These are phyloP conservation scores for Morbakka virulenta DNA, from an alignment of 30 jellyfish, hydroid and myxozoan species.

Conservation along the genomic window DNA sequence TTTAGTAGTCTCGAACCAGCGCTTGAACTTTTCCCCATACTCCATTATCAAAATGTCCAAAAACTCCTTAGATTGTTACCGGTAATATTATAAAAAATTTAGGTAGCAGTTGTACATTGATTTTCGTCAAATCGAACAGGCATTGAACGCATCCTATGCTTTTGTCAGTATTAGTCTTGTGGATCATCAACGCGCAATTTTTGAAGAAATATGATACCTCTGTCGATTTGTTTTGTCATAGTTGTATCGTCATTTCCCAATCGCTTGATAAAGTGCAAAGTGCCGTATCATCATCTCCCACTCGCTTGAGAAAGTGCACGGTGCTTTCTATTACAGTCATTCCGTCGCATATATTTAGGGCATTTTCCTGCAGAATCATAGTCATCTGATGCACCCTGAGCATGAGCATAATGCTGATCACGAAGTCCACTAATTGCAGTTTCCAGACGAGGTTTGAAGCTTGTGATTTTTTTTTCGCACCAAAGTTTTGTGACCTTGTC, in stretches of 20 bases:
- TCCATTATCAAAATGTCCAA: too few species aligned
- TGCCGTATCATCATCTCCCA: too few species aligned
- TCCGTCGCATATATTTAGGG: slow-evolving; percentile 17
- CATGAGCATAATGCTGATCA: slow-evolving; percentile 16
- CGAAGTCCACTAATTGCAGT: slow-evolving; percentile 22
- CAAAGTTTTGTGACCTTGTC: too few species aligned
- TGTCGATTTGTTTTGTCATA: too few species aligned
- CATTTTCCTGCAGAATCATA: slow-evolving; percentile 28
- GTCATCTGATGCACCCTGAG: slow-evolving; percentile 13
- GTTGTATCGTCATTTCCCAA: too few species aligned
- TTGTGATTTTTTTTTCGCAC: too few species aligned
- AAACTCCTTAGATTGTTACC: too few species aligned
- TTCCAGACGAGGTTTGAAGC: slow-evolving; percentile 7
- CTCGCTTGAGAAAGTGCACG: background rate
- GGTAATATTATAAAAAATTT: too few species aligned
- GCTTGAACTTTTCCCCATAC: too few species aligned
- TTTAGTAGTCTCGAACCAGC: too few species aligned
- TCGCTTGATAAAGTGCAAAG: too few species aligned
- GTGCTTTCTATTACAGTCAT: slow-evolving; percentile 21
- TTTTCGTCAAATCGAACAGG: slow-evolving; percentile 15
- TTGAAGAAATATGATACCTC: slow-evolving; percentile 12
- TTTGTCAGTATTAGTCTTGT: slow-evolving; percentile 6
- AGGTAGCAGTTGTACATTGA: background rate
- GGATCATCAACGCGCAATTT: slow-evolving; percentile 22
- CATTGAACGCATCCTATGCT: slow-evolving; percentile 3